Evolutionary conservation across 2,797 vertebrate genomes (phyloP).

Genomic region (Cyclopterus lumpus): DNA sequence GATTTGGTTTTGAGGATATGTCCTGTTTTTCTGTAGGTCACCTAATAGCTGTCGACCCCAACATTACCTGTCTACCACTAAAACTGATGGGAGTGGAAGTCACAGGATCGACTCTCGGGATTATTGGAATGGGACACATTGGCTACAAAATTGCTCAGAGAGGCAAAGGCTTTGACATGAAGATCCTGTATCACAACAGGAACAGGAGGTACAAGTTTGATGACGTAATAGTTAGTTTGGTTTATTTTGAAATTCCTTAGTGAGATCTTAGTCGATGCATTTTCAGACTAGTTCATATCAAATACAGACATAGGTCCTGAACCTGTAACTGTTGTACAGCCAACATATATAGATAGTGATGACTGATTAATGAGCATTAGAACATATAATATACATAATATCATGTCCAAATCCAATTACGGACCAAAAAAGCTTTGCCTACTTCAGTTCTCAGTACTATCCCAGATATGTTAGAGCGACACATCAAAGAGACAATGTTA

Average conservation of each 20-base stretch:
- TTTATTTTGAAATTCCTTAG: background rate
- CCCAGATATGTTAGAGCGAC: background rate
- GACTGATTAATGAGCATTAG: background rate
- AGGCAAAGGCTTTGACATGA: slow-evolving; percentile 88
- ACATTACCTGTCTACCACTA: slow-evolving; percentile 10
- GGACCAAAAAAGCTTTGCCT: background rate
- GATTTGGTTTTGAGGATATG: background rate
- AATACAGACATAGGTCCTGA: background rate
- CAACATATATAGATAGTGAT: background rate
- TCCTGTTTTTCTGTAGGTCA: slow-evolving; percentile 46
- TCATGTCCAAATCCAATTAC: background rate
- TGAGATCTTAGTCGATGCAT: background rate
- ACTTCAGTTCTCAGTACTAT: background rate
- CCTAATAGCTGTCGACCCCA: slow-evolving; percentile 29
- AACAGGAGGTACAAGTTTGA: slow-evolving; percentile 76
- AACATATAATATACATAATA: background rate
- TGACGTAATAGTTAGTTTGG: background rate
- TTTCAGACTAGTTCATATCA: background rate
- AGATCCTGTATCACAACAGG: slow-evolving; percentile 88
- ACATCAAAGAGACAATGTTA: background rate
- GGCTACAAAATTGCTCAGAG: slow-evolving; percentile 85
- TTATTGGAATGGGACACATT: slow-evolving; percentile 87
- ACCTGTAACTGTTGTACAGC: background rate
- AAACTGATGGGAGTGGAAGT: slow-evolving; percentile 66
- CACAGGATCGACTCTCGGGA: slow-evolving; percentile 84